phyloP scores from a whole-genome alignment of 2,113 vertebrate species.

The Pomatorhinus ruficollis region DNA sequence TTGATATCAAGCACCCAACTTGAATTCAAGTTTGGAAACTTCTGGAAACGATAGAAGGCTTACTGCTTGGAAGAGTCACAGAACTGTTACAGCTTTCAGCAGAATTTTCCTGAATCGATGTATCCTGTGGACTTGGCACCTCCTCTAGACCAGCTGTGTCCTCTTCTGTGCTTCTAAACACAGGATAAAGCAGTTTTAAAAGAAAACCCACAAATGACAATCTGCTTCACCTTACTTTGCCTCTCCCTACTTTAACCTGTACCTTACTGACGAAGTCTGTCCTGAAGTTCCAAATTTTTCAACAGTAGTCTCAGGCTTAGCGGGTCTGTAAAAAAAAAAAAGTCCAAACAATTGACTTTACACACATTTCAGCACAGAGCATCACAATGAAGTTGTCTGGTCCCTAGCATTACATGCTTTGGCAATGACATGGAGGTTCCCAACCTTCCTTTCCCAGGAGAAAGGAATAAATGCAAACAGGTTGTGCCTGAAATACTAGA shows the following conservation, averaged over 20 bases:
- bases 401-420: not conserved
- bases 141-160: not conserved
- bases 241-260: not conserved
- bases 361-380: not conserved
- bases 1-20: not conserved
- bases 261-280: not conserved
- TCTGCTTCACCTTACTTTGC: not conserved
- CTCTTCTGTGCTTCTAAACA: not conserved
- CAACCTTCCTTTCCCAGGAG: not conserved
- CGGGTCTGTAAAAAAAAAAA: not conserved
- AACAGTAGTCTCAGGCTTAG: not conserved
- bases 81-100: not conserved
- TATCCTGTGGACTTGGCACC: not conserved
- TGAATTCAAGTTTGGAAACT: not conserved
- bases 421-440: not conserved
- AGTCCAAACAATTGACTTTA: not conserved
- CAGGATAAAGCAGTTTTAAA: not conserved
- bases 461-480: not conserved
- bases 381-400: too few species aligned
- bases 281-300: not conserved
- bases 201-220: not conserved
- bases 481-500: not conserved
- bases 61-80: constrained; percentile 20
- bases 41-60: not conserved
- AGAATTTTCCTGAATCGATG: not conserved